A percentile compares a stretch with the other conserved stretches of the same genome.
phyloP scores from a whole-genome alignment of 2,113 vertebrate species.

The Cisticola juncidis region DNA sequence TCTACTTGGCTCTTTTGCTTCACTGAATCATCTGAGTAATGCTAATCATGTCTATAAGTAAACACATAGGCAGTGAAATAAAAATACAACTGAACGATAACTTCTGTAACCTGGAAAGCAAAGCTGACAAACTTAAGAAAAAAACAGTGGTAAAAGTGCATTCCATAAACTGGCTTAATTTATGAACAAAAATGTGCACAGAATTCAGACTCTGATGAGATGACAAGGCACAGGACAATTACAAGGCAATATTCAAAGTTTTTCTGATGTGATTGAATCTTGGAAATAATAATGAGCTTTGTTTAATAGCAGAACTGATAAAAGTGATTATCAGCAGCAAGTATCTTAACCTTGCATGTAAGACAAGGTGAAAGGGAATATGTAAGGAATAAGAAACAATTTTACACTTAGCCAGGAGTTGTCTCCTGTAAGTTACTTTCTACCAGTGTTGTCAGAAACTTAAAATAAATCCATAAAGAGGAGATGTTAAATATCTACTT shows the following conservation, averaged over 20 bases:
- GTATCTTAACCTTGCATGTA: background rate
- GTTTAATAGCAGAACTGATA: background rate
- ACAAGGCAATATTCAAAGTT: background rate
- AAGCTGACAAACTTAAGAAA: background rate
- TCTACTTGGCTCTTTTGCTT: background rate
- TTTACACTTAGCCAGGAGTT: background rate
- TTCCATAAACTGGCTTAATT: background rate
- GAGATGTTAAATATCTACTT: background rate
- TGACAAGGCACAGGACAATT: background rate
- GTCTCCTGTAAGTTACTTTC: background rate
- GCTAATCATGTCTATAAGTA: background rate
- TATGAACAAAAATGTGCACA: background rate
- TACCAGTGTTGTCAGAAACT: background rate
- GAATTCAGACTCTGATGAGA: background rate
- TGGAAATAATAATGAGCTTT: background rate
- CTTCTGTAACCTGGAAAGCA: background rate
- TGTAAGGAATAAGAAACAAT: background rate
- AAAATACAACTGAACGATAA: background rate
- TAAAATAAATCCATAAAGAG: background rate
- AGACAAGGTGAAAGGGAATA: background rate
- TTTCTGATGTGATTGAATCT: background rate
- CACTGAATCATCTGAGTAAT: background rate
- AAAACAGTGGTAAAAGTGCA: background rate
- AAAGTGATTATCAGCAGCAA: background rate
- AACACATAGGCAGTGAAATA: background rate